phyloP scores from a whole-genome alignment of 2,113 vertebrate species.

The Kobus ellipsiprymnus region DNA sequence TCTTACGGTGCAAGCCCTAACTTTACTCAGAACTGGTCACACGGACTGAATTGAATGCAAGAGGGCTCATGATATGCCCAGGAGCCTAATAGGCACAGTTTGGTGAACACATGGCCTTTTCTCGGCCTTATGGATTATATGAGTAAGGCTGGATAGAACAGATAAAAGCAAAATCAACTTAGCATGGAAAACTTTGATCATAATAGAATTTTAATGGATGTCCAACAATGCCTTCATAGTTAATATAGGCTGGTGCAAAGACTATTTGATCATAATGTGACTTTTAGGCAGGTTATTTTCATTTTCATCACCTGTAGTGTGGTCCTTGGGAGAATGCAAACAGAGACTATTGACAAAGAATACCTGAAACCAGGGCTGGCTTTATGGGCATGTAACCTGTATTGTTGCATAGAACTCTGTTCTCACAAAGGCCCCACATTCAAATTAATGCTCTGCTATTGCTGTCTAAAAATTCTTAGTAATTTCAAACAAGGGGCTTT shows the following conservation, averaged over 20 bases:
- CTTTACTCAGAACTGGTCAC: background rate
- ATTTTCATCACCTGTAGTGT: background rate
- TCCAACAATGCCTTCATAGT: background rate
- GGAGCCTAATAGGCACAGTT: background rate
- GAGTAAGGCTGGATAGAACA: background rate
- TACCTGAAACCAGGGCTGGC: background rate
- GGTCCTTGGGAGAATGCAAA: background rate
- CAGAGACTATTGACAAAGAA: background rate
- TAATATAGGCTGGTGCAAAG: background rate
- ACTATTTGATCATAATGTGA: background rate
- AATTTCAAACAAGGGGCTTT: background rate
- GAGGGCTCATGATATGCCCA: background rate
- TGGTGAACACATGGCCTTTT: background rate
- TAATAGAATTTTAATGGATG: slow-evolving; percentile 37
- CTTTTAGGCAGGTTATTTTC: background rate
- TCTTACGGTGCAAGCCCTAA: background rate
- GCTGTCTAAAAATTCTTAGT: background rate
- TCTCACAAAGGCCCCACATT: background rate
- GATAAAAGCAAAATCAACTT: slow-evolving; percentile 28
- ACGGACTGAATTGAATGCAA: background rate
- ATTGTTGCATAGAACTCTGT: background rate
- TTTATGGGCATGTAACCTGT: background rate
- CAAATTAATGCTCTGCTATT: background rate
- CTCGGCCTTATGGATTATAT: background rate
- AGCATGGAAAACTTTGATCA: background rate